These are phyloP conservation scores for Etia nguti DNA, from an alignment of 2,113 vertebrate genomes.

Conservation along the genomic window DNA sequence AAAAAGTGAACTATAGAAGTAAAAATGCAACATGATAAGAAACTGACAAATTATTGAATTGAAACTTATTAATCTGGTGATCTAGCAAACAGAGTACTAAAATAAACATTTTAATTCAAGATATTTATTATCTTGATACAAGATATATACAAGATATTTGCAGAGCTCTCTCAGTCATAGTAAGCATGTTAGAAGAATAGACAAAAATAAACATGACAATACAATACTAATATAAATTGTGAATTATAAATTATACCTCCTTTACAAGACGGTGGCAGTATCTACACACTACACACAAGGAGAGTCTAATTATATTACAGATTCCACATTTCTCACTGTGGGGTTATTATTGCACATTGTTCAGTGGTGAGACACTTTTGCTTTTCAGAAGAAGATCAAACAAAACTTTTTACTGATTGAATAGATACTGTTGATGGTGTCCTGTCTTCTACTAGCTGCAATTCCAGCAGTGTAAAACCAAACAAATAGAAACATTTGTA, in stretches of 20 bases:
- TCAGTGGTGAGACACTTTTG: not conserved
- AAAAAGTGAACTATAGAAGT: not conserved
- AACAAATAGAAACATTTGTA: not conserved
- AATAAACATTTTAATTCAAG: not conserved
- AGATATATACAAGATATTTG: not conserved
- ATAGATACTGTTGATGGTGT: not conserved
- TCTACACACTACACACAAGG: not conserved
- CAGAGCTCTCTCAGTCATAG: not conserved
- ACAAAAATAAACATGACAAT: not conserved
- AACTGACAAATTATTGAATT: not conserved
- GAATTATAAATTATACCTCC: not conserved
- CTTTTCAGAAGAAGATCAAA: not conserved
- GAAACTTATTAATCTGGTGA: not conserved
- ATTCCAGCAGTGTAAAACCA: not conserved
- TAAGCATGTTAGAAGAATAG: not conserved
- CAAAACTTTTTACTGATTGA: not conserved
- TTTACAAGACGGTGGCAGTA: not conserved
- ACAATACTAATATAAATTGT: not conserved
- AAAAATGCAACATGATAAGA: not conserved
- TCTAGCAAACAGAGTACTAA: not conserved
- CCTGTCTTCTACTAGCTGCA: rapidly evolving
- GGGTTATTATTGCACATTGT: not conserved
- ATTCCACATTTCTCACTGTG: not conserved
- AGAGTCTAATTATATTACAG: not conserved
- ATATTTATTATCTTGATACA: not conserved